phyloP scores from a whole-genome alignment of 2,113 vertebrate species.

The Nesoenas mayeri region DNA sequence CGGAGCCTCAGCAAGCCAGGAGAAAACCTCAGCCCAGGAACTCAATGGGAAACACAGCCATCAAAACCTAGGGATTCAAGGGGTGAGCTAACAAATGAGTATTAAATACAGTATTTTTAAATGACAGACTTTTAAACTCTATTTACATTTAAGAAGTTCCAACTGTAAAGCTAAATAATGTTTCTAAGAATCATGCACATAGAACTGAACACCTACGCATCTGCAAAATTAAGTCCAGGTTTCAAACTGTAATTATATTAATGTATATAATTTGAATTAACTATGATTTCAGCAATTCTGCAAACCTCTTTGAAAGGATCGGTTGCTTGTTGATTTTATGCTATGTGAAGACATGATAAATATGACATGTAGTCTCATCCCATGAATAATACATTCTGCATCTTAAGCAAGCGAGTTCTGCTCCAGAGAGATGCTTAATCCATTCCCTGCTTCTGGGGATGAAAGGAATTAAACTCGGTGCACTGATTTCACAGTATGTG shows the following conservation, averaged over 20 bases:
- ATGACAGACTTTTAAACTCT: not conserved
- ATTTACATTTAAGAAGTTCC: not conserved
- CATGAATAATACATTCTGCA: constrained; percentile 70
- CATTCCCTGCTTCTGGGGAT: constrained; percentile 50
- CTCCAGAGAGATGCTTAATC: constrained; percentile 64
- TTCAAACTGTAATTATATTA: constrained; percentile 14
- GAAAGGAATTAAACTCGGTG: constrained; percentile 60
- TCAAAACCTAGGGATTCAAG: not conserved
- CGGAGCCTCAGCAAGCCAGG: accelerated
- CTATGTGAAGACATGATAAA: constrained; percentile 61
- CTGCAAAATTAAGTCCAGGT: constrained; percentile 5
- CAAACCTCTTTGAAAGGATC: constrained; percentile 42
- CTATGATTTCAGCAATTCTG: constrained; percentile 19
- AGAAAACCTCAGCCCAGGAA: not conserved
- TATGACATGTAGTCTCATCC: constrained; percentile 58
- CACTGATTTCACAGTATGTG: constrained; percentile 60
- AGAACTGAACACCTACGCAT: not conserved
- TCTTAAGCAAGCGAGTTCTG: constrained; percentile 56
- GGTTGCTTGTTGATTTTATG: constrained; percentile 45
- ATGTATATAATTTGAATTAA: constrained; percentile 29
- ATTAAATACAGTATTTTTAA: not conserved
- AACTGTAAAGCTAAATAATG: not conserved
- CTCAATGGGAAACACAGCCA: accelerated
- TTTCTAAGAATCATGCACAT: not conserved
- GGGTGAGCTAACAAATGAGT: not conserved